Base-by-base conservation (phyloP, 2,797 vertebrate genomes). In the Mustela erminea region DNA sequence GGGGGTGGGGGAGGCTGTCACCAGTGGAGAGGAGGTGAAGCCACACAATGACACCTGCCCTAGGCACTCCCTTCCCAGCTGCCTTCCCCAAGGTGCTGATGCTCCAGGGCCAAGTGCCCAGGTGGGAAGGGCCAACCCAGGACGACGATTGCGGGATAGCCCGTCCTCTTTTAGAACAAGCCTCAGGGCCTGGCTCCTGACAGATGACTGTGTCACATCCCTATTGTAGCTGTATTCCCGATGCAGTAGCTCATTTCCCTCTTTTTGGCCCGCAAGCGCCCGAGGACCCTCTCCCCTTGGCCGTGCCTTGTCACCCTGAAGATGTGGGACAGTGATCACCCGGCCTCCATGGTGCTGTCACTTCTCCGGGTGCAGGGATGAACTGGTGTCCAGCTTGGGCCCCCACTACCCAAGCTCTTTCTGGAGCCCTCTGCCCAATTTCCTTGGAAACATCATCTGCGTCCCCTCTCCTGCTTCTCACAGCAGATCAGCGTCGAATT, bases 121-220 rank as follows among this genome's bases (percentile, higher is more conserved):
- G 35, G 54, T 1, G 20, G 52, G 41, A 49, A 8, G 18, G 32
- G 41, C 35, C 83, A 29, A 27, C 56, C 62, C 12, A 18, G 75
- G 81, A 41, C 23, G 2, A 3, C 2, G 25, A 2, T 0, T 23
- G 27, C 25, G 1, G 0, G 18, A 25, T 17, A 14, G 18, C 3
- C 1, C 1, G 13, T 38, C 43, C 9, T 12, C 17, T 2, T 64
- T 52, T 25, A 7, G 85, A 43, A 35, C 18, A 43, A 35, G 70
- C n/a, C 43, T 7, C 13, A 1, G 1, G 43, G 66, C 43, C 41
- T 2, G 32, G 25, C n/a, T 32, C 43, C 14, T 1, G 27, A 46
- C 32, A 38, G n/a, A 29, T 0, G 12, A 21, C 80, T 0, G 2
- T 2, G 4, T n/a, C 8, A 7, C 13, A 15, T 25, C 46, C 56